Percentiles rank a stretch among this genome's conserved stretches.
Evolutionary conservation across 2,113 vertebrate species (phyloP).

Genomic region (Notiomystis cincta): DNA sequence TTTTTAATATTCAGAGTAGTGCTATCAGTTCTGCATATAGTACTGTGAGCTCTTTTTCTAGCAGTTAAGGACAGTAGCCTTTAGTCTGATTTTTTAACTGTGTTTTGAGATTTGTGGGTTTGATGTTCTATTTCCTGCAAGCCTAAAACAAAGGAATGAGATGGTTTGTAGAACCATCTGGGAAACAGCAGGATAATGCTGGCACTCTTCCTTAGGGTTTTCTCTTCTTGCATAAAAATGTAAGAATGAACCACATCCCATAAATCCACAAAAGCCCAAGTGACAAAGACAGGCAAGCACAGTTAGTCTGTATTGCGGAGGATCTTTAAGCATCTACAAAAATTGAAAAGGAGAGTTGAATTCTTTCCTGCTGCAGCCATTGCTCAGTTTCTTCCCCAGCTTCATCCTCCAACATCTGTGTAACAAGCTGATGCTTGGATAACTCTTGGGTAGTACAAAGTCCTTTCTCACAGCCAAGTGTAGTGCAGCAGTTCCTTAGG

Average conservation of each 20-base stretch:
- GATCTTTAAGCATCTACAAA: background rate
- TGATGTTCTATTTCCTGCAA: background rate
- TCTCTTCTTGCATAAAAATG: background rate
- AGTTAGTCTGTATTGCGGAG: background rate
- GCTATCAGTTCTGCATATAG: background rate
- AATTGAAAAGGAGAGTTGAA: background rate
- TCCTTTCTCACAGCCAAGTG: background rate
- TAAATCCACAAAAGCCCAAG: background rate
- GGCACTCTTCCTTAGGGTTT: background rate
- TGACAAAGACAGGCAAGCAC: background rate
- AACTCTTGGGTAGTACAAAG: background rate
- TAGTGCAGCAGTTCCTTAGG: background rate
- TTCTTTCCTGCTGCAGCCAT: background rate
- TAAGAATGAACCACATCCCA: background rate
- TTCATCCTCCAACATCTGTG: background rate
- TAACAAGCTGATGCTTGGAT: background rate
- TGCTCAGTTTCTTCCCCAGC: background rate
- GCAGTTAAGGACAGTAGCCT: background rate
- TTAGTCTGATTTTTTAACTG: background rate
- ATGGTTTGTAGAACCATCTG: background rate
- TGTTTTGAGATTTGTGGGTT: background rate
- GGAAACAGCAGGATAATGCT: background rate
- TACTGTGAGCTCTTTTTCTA: background rate
- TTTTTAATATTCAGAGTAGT: background rate
- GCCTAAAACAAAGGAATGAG: background rate